Percentiles rank a stretch among this genome's conserved stretches.
Evolutionary conservation across 2,888 invertebrate species (phyloP).

Genomic region (Carpatolechia fugitivella): DNA sequence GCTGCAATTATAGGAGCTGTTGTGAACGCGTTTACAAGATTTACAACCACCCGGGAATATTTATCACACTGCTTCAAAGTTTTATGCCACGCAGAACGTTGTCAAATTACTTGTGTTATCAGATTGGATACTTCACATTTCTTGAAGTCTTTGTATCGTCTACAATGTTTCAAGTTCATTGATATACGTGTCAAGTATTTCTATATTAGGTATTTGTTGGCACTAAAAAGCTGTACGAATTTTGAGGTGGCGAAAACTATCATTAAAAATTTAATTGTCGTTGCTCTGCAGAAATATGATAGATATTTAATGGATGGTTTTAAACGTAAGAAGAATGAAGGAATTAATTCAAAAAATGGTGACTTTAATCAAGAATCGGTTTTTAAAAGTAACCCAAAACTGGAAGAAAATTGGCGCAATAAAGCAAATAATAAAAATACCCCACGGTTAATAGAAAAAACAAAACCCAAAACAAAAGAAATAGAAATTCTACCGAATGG

Average conservation of each 20-base stretch:
- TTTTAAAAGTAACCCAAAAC: background rate
- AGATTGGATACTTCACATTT: background rate
- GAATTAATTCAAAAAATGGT: background rate
- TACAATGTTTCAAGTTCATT: background rate
- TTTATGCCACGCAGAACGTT: background rate
- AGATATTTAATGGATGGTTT: background rate
- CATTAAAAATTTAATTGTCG: background rate
- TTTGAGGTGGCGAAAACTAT: background rate
- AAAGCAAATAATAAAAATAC: background rate
- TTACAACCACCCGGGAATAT: background rate
- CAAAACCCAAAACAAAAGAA: background rate
- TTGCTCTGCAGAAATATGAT: background rate
- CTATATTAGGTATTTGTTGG: background rate
- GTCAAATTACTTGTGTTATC: background rate
- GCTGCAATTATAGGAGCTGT: background rate
- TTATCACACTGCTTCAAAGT: background rate
- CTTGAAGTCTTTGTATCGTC: background rate
- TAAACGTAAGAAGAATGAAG: background rate
- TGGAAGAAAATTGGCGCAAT: background rate
- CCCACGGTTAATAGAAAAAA: background rate
- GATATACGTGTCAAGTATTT: background rate
- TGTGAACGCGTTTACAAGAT: background rate
- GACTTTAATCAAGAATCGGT: background rate
- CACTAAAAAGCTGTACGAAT: background rate
- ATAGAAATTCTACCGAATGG: background rate